Conservation (phyloP, 2,888 invertebrate species). For the Elysia crispata region DNA sequence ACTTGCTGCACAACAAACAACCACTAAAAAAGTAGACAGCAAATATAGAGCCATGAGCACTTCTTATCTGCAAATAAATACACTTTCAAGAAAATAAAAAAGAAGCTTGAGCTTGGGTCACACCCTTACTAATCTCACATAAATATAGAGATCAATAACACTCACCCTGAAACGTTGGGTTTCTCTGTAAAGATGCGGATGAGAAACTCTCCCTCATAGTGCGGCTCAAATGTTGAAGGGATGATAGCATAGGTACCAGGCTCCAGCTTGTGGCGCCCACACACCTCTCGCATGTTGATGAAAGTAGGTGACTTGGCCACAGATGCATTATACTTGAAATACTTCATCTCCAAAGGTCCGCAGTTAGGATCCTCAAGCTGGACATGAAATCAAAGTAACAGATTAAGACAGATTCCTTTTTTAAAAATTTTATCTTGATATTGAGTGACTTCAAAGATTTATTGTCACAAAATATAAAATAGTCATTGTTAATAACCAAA, state of each 20-base stretch:
- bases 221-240: constrained; percentile 97
- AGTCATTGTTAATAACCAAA: too few relatives aligned
- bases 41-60: too few relatives aligned
- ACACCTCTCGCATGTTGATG: constrained; percentile 96
- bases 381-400: background rate
- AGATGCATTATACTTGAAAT: constrained; percentile 96
- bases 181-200: constrained; percentile 96
- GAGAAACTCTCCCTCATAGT: constrained; percentile 97
- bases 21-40: too few relatives aligned
- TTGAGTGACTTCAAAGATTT: background rate
- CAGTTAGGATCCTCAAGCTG: constrained; percentile 42
- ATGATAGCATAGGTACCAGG: constrained; percentile 96
- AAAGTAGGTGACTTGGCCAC: constrained; percentile 94
- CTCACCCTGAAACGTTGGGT: constrained; percentile 69
- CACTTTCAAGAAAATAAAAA: too few relatives aligned
- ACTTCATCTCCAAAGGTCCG: constrained; percentile 86
- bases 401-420: background rate
- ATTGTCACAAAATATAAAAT: too few relatives aligned
- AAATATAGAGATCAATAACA: constrained; percentile 9
- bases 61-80: too few relatives aligned
- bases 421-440: background rate
- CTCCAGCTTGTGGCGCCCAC: constrained; percentile 93
- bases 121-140: too few relatives aligned
- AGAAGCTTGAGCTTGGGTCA: too few relatives aligned
- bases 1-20: too few relatives aligned